A percentile compares a stretch with the other conserved stretches of the same genome.
Conservation (phyloP, 2,888 invertebrate species). For the Neoitamus cyanurus region DNA sequence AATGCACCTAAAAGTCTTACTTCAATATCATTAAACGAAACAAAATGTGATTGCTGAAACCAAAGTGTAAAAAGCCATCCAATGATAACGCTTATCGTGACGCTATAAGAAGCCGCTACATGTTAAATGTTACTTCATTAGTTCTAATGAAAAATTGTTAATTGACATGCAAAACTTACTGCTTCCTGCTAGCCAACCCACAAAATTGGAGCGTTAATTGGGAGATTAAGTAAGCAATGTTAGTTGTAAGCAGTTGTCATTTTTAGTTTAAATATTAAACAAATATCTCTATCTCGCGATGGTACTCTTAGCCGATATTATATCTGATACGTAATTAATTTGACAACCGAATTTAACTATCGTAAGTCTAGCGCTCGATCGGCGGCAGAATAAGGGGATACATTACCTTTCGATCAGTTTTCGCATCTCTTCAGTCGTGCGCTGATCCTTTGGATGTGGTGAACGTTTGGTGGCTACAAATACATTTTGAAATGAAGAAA, state of each 20-base stretch:
- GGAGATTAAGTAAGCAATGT: slow-evolving; percentile 41
- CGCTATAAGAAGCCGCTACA: slow-evolving; percentile 12
- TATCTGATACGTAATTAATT: background rate
- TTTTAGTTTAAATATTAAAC: slow-evolving; percentile 1
- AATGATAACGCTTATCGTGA: slow-evolving; percentile 22
- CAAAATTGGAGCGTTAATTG: slow-evolving; percentile 41
- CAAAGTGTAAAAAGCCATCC: slow-evolving; percentile 28
- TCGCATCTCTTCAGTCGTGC: slow-evolving; percentile 96
- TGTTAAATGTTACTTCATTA: background rate
- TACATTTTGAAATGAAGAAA: slow-evolving; percentile 45
- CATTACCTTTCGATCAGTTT: slow-evolving; percentile 97
- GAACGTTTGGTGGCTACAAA: slow-evolving; percentile 71
- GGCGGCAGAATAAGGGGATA: slow-evolving; percentile 53
- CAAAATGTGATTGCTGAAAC: background rate
- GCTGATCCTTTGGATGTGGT: slow-evolving; percentile 86
- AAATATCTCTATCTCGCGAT: background rate
- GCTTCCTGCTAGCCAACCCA: slow-evolving; percentile 56
- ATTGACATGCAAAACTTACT: slow-evolving; percentile 55
- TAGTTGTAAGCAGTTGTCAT: slow-evolving; percentile 21
- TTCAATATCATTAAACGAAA: background rate
- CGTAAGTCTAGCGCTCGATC: background rate
- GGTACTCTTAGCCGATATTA: background rate
- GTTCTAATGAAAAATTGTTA: background rate
- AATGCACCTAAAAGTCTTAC: background rate
- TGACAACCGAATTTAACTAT: background rate